Evolutionary conservation across 2,888 invertebrate species (phyloP).

Genomic region (Papilio protenor): DNA sequence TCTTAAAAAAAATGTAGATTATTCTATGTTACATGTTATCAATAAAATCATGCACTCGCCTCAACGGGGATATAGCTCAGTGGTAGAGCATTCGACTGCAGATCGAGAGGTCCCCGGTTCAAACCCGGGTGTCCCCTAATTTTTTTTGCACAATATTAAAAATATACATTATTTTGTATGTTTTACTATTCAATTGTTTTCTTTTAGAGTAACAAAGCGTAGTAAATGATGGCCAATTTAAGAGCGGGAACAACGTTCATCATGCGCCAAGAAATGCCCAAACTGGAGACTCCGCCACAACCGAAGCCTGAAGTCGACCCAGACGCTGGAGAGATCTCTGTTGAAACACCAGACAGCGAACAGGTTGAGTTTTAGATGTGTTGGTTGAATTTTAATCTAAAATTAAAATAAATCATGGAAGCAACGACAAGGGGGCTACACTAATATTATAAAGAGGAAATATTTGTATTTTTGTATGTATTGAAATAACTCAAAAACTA

Average conservation of each 20-base stretch:
- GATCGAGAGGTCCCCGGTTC: constrained; percentile 84
- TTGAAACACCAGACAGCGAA: neutral
- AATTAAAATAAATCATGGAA: too few species aligned
- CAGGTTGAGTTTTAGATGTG: neutral
- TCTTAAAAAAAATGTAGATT: neutral
- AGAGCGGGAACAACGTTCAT: constrained; percentile 9
- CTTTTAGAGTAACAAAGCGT: constrained; percentile 7
- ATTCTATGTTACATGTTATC: neutral
- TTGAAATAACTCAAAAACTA: too few species aligned
- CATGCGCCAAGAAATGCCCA: constrained; percentile 9
- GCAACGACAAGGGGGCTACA: too few species aligned
- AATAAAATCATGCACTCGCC: neutral
- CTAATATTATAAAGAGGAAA: too few species aligned
- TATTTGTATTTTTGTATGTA: too few species aligned
- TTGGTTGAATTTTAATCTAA: too few species aligned
- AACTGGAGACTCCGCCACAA: neutral
- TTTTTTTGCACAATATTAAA: neutral
- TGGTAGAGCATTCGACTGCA: constrained; percentile 82
- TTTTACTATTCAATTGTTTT: neutral
- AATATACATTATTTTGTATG: neutral
- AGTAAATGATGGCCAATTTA: constrained; percentile 2
- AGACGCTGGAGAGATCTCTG: neutral
- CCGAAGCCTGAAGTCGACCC: neutral
- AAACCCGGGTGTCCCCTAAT: constrained; percentile 82
- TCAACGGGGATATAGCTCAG: constrained; percentile 1